Evolutionary conservation across 35 echinoderm and acorn worm genomes (phyloP), one percentile per base, ranked within the genome.

Genomic region (Heliocidaris tuberculata): DNA sequence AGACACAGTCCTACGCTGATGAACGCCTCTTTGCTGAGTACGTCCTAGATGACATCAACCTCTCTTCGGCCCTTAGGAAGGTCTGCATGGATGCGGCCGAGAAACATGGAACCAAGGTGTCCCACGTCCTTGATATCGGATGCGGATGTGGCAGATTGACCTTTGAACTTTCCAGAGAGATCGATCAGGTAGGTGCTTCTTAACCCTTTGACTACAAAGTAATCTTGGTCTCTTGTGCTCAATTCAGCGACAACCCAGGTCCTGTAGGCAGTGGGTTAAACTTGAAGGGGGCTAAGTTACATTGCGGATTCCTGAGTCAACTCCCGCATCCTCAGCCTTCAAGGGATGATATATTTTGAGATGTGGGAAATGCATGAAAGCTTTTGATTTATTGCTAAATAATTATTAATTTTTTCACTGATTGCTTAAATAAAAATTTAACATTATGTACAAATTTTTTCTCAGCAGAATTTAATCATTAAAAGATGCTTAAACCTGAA

Each of bases 141-240:
- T 96, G 95, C 86, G 98, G 94, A 13, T 96, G 97, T 85, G 98
- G 98, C 60, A 85, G 94, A 31, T 48, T 97, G 85, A 86, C 96
- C 49, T 99, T 99, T 97, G 95, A 99, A 59, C 94, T 97, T 12
- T 93, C 94, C 31, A 60, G 60, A 19, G 8, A 95, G 31, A 96
- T 96, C 86, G 54, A 92, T 0, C 42, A 95, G 92, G 98, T 99
- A 91, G 29, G 90, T 61, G 85, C 60, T 35, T 6, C 60, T 31
- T 47, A 42, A 60, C 13, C 52, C 9, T 93, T 78, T 16, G 27
- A 48, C 6, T 96, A 35, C 3, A 19, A 2, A 24, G 30, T 52
- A 54, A 54, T 93, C 13, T 52, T 5, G 30, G 6, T 48, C 13
- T 9, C 49, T n/a, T 21, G 92, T 42, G 35, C 35, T 42, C 3